Evolutionary conservation across 2,888 invertebrate genomes (phyloP), one percentile per base, ranked within the genome.

Genomic region (Syrista parreyssii): DNA sequence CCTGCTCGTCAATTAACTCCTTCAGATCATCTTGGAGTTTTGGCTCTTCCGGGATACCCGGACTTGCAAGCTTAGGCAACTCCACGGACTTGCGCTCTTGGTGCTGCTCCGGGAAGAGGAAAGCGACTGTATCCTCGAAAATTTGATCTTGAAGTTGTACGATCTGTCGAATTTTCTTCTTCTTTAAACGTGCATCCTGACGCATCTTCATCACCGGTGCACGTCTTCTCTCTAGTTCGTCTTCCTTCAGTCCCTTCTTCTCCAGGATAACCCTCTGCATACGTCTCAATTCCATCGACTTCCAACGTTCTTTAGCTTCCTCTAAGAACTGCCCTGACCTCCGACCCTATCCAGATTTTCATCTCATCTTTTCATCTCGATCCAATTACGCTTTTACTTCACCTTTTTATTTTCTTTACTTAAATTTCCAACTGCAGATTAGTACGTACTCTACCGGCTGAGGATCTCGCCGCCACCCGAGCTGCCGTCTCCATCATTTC

Each of bases 41-140:
- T 36, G 93, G 89, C 15, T 92, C 92, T 2, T 92, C 87, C 0
- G 93, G 89, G 23, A 93, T 88, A 77, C 93, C 74, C 12, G 79
- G 23, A 23, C 9, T 55, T 12, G 71, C 74, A 32, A 82, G 34
- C 33, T 12, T 74, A 31, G 68, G 72, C 35, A 68, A 4, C 73
- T 74, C 75, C 33, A 74, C 75, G 32, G 76, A 72, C 23, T 74
- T 76, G 9, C 75, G 78, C 30, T 80, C 80, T 55, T 79, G 75
- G 75, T 83, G 79, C 73, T 86, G 93, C 86, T 94, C 94, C 0
- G 95, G 95, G 84, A 95, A 94, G 23, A 94, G 88, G 87, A 91
- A 92, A 82, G 93, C 93, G 0, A 95, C 93, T 0, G 94, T 94
- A 68, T 95, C 94, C 82, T 94, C 94, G 84, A 96, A 96, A 82